Evolutionary conservation across 2,888 invertebrate genomes (phyloP).

Genomic region (Andrena hattorfiana): DNA sequence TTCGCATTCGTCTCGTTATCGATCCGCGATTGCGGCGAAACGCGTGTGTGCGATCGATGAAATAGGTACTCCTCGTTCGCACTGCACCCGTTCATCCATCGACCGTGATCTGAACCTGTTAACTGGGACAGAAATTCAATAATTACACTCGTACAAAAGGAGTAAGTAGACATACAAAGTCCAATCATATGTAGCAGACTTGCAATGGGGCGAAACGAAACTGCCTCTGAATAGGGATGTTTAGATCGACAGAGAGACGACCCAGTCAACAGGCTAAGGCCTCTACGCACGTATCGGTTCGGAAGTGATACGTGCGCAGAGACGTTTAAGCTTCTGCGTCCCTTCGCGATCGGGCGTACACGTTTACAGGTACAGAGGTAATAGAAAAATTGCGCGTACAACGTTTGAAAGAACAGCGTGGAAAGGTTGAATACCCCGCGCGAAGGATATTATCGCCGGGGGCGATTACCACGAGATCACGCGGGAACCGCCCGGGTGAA

Average conservation of each 20-base stretch:
- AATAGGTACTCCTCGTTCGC: not conserved
- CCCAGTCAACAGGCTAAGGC: not conserved
- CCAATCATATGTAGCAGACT: not conserved
- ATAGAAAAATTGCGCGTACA: constrained; percentile 63
- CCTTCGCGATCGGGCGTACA: constrained; percentile 22
- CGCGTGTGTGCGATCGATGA: too few relatives aligned
- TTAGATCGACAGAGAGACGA: not conserved
- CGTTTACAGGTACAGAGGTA: constrained; percentile 56
- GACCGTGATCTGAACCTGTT: too few relatives aligned
- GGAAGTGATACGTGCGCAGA: too few relatives aligned
- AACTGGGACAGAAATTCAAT: not conserved
- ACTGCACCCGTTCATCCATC: too few relatives aligned
- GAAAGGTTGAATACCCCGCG: constrained; percentile 11
- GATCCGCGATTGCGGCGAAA: constrained; percentile 3
- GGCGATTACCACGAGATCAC: constrained; percentile 9
- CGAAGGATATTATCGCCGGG: constrained; percentile 13
- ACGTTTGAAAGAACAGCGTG: constrained; percentile 16
- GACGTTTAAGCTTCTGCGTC: not conserved
- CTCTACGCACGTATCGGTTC: too few relatives aligned
- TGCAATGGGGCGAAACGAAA: not conserved
- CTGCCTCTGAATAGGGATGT: not conserved
- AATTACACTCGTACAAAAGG: not conserved
- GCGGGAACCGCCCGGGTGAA: constrained; percentile 17
- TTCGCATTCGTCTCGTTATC: not conserved
- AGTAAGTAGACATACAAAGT: not conserved